These are phyloP conservation scores for Caenorhabditis becei DNA, from an alignment of 2,888 invertebrate genomes.

Conservation along the genomic window DNA sequence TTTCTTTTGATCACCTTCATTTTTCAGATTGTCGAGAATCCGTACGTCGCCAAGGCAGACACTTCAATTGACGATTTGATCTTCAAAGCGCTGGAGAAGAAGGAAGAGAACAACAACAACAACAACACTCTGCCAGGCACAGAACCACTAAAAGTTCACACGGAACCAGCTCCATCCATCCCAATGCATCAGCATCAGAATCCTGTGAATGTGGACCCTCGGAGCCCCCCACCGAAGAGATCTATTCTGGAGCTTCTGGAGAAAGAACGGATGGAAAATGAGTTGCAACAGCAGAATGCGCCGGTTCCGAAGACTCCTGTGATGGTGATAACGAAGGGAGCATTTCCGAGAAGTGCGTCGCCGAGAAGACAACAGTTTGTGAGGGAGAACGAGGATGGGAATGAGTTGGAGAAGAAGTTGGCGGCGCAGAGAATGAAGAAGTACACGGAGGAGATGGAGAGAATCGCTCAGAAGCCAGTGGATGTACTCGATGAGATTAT, in stretches of 20 bases:
- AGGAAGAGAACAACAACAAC: constrained; percentile 67
- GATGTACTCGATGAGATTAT: constrained; percentile 53
- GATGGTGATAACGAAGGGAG: constrained; percentile 50
- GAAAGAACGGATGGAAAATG: constrained; percentile 37
- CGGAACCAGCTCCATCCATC: constrained; percentile 4
- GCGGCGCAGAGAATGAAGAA: constrained; percentile 69
- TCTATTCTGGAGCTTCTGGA: constrained; percentile 64
- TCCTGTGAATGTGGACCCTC: constrained; percentile 34
- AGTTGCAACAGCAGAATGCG: constrained; percentile 45
- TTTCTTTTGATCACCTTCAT: not conserved
- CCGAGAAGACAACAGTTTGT: constrained; percentile 53
- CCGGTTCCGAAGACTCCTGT: constrained; percentile 49
- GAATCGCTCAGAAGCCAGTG: constrained; percentile 19
- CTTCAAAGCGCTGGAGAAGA: constrained; percentile 63
- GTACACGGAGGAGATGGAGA: constrained; percentile 47
- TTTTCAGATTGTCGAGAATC: constrained; percentile 65
- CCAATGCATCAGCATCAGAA: constrained; percentile 38
- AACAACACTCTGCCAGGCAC: constrained; percentile 33
- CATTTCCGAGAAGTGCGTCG: constrained; percentile 43
- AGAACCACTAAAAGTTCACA: constrained; percentile 15
- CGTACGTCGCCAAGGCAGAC: constrained; percentile 58
- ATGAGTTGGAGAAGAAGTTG: constrained; percentile 67
- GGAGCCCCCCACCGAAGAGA: constrained; percentile 62
- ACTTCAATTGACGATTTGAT: constrained; percentile 72
- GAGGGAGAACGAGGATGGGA: constrained; percentile 63